Percentiles rank a stretch among this genome's conserved stretches.
These are phyloP conservation scores for Pherbina coryleti DNA, from an alignment of 2,888 invertebrate species.

Conservation along the genomic window DNA sequence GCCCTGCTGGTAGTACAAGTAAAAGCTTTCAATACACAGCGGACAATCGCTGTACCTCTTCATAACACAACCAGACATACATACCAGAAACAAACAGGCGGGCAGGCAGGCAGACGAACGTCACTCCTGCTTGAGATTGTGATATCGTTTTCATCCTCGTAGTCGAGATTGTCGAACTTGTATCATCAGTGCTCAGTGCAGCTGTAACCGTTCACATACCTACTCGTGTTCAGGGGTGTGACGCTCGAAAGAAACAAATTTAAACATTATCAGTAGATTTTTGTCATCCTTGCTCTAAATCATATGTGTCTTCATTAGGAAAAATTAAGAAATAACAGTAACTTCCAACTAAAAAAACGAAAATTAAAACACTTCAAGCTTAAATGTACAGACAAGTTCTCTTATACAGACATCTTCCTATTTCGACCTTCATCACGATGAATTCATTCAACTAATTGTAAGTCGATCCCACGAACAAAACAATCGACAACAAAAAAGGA, in stretches of 20 bases:
- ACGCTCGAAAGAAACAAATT: not conserved
- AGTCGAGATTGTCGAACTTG: conserved; percentile 3
- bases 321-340: not conserved
- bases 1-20: not conserved
- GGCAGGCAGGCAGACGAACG: conserved; percentile 21
- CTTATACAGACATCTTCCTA: conserved; percentile 16
- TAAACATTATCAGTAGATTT: not conserved
- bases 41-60: conserved; percentile 2
- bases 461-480: conserved; percentile 23
- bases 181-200: conserved; percentile 58
- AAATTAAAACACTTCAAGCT: not conserved
- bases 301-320: not conserved
- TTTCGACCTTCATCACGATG: conserved; percentile 34
- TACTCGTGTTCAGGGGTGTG: conserved; percentile 19
- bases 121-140: conserved; percentile 8
- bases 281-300: not conserved
- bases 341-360: not conserved
- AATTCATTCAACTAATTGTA: conserved; percentile 36
- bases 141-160: conserved; percentile 24
- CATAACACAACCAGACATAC: not conserved
- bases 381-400: not conserved
- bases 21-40: conserved; percentile 18
- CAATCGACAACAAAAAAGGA: not conserved
- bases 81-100: conserved; percentile 13
- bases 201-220: conserved; percentile 63